These are phyloP conservation scores for Gila robusta DNA, from an alignment of 2,797 vertebrate genomes.

Conservation along the genomic window DNA sequence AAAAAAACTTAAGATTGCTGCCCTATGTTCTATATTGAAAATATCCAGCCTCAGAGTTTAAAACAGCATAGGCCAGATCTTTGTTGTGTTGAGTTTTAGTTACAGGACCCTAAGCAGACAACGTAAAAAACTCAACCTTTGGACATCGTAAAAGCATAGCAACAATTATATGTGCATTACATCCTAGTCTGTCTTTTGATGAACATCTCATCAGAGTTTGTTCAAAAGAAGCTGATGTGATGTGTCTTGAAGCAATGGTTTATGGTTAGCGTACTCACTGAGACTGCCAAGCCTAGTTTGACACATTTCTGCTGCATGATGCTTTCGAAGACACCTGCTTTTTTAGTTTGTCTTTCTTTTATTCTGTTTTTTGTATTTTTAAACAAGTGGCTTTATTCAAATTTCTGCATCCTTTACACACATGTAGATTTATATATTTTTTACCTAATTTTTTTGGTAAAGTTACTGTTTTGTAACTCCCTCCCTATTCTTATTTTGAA, in stretches of 20 bases:
- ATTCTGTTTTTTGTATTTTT: constrained; percentile 64
- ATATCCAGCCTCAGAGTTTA: background rate
- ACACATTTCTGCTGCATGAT: constrained; percentile 80
- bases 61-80: constrained; percentile 2
- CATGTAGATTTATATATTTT: constrained; percentile 20
- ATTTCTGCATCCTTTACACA: constrained; percentile 57
- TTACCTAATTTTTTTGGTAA: constrained; percentile 18
- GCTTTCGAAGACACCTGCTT: constrained; percentile 78
- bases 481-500: constrained; percentile 49
- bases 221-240: constrained; percentile 41
- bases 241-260: constrained; percentile 32
- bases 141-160: constrained; percentile 15
- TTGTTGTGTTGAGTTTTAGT: constrained; percentile 47
- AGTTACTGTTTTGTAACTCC: constrained; percentile 32
- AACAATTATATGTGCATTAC: constrained; percentile 37
- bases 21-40: background rate
- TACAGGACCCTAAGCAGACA: constrained; percentile 26
- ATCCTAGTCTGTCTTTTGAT: constrained; percentile 28
- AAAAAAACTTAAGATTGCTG: background rate
- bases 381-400: constrained; percentile 45
- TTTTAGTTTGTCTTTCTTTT: constrained; percentile 70
- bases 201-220: constrained; percentile 23
- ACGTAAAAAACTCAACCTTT: constrained; percentile 25
- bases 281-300: constrained; percentile 84
- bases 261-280: constrained; percentile 42